phyloP scores from a whole-genome alignment of 2,113 vertebrate genomes.

The Theropithecus gelada region DNA sequence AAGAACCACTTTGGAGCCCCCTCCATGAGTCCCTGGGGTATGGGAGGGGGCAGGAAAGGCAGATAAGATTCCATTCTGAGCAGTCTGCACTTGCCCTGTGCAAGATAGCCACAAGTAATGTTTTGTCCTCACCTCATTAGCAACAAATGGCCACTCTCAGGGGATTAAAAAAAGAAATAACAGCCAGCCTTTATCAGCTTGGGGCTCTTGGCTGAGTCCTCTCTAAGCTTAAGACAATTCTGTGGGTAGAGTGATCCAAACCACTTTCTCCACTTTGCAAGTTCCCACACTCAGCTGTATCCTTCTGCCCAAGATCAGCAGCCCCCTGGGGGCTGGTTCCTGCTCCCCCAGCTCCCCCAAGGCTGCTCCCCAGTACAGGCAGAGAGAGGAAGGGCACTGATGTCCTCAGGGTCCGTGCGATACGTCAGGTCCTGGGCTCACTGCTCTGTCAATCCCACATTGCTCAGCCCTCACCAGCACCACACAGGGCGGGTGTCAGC shows the following conservation, averaged over 20 bases:
- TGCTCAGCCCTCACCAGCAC: fast-evolving
- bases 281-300: neutral
- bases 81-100: neutral
- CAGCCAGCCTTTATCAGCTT: neutral
- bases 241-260: neutral
- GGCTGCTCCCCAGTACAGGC: neutral
- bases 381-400: neutral
- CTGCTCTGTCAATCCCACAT: fast-evolving
- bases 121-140: slow-evolving; percentile 4
- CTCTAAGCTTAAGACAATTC: neutral
- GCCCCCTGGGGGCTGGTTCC: neutral
- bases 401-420: neutral
- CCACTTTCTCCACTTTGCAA: neutral
- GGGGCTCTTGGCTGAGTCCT: neutral
- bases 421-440: neutral
- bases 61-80: slow-evolving; percentile 55
- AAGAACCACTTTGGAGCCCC: neutral
- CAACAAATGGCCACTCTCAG: neutral
- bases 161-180: neutral
- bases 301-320: neutral
- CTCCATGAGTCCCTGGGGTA: neutral
- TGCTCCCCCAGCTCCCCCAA: neutral
- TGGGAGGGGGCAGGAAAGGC: neutral
- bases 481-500: neutral
- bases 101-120: slow-evolving; percentile 36